These are phyloP conservation scores for Fringilla coelebs DNA, from an alignment of 2,797 vertebrate genomes.

Conservation along the genomic window DNA sequence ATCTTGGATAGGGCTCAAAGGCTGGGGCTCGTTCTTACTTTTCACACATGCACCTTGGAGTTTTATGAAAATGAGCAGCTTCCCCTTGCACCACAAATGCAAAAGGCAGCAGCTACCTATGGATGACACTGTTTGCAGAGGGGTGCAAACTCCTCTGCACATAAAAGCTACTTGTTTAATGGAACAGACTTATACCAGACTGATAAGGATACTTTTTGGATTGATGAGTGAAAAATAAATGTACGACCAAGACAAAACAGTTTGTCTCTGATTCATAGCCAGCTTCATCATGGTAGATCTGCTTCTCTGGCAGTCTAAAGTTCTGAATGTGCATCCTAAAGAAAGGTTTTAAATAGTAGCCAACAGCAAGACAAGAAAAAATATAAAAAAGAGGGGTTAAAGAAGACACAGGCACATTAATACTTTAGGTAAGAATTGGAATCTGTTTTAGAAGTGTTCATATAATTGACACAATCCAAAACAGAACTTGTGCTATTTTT, in stretches of 20 bases:
- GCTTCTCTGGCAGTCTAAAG: neutral
- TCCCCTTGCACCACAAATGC: neutral
- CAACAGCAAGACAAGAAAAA: neutral
- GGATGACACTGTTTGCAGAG: neutral
- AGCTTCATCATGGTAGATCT: neutral
- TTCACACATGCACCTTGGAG: neutral
- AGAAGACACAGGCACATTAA: neutral
- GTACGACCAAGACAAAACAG: neutral
- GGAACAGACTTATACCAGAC: neutral
- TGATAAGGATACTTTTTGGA: neutral
- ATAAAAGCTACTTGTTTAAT: neutral
- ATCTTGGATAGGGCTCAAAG: neutral
- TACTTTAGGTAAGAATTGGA: neutral
- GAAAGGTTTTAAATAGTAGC: neutral
- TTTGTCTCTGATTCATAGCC: neutral
- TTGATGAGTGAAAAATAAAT: neutral
- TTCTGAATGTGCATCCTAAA: neutral
- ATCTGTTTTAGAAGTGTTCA: neutral
- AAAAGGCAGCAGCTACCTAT: neutral
- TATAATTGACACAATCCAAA: neutral
- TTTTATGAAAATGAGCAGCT: neutral
- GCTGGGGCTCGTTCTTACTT: accelerated
- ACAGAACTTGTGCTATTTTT: neutral
- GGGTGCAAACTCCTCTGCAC: neutral
- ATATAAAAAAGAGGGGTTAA: neutral